Base-by-base conservation (phyloP, 1,140 invertebrate genomes). In the Cydia splendana region DNA sequence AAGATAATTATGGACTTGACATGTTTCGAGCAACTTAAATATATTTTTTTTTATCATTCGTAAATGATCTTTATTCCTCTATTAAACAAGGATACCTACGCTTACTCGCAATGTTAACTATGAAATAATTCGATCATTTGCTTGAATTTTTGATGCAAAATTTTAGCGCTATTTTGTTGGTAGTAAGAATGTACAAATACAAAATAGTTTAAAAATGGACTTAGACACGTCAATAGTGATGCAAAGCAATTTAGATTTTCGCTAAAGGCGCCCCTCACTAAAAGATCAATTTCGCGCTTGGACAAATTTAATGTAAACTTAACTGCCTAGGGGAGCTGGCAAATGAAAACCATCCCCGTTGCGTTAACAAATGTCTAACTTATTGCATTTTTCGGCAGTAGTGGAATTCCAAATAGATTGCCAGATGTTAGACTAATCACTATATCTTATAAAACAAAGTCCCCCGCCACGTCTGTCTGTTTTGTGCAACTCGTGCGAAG, bases 271-370 rank as follows among this genome's bases (percentile, higher is more conserved):
- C 83, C 88, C 88, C 88, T 85, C 83, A 87, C 87, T 89, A 87
- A 91, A 88, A 92, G 90, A 92, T 91, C 91, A 92, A 92, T 92
- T 92, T 92, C 89, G 87, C 91, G 91, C 90, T 88, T 90, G 87
- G 89, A 90, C 87, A 91, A 88, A 80, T 86, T 90, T 91, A 91
- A 92, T 91, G 91, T 90, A 91, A 91, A 91, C 88, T 91, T 90
- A 91, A 91, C 88, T 88, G 88, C 85, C 82, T 86, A 83, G 89
- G 91, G 89, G 89, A 91, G 86, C 87, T 83, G 85, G 80, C 88
- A 89, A 91, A 91, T 89, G 87, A 91, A 92, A 91, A 83, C 84
- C 82, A 82, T 84, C 78, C 84, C 84, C 82, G 84, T 85, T 85
- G 85, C 84, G 81, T 84, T 88, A 87, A 90, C 88, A 90, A 91